Percentiles rank a stretch among this genome's conserved stretches.
Conservation (phyloP, 1,140 invertebrate genomes). For the Calliopsis andreniformis region DNA sequence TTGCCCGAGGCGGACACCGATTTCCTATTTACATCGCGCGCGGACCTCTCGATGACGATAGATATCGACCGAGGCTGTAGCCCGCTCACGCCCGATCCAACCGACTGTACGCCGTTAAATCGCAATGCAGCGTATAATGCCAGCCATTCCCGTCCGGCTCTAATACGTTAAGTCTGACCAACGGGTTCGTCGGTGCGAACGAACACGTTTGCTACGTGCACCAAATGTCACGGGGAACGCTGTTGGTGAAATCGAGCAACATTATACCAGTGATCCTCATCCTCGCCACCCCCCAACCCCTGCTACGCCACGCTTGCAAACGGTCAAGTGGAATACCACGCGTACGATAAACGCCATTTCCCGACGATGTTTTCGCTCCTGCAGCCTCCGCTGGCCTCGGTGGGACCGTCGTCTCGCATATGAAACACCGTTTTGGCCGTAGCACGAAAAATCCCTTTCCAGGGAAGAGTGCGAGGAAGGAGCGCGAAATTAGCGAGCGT, state of each 20-base stretch:
- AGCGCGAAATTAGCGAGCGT: not conserved
- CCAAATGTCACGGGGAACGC: conserved; percentile 66
- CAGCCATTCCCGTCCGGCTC: conserved; percentile 2
- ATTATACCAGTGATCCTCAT: conserved; percentile 59
- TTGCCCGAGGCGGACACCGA: conserved; percentile 10
- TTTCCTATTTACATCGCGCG: conserved; percentile 2
- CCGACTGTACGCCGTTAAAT: conserved; percentile 47
- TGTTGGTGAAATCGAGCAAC: conserved; percentile 63
- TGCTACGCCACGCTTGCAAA: conserved; percentile 21
- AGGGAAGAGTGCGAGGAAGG: not conserved
- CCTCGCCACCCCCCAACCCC: conserved; percentile 13
- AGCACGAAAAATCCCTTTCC: conserved; percentile 15
- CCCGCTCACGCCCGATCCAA: conserved; percentile 35
- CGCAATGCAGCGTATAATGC: conserved; percentile 33
- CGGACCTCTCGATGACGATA: not conserved
- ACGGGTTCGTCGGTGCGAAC: conserved; percentile 54
- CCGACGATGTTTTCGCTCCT: conserved; percentile 31
- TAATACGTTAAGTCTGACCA: conserved; percentile 46
- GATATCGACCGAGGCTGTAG: conserved; percentile 27
- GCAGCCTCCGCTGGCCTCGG: not conserved
- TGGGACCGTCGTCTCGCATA: not conserved
- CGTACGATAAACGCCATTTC: conserved; percentile 64
- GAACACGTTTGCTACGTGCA: conserved; percentile 61
- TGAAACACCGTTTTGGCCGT: not conserved
- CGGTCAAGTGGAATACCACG: conserved; percentile 60